Conservation (phyloP, 2,888 invertebrate genomes). For the Cantharis nigra region DNA sequence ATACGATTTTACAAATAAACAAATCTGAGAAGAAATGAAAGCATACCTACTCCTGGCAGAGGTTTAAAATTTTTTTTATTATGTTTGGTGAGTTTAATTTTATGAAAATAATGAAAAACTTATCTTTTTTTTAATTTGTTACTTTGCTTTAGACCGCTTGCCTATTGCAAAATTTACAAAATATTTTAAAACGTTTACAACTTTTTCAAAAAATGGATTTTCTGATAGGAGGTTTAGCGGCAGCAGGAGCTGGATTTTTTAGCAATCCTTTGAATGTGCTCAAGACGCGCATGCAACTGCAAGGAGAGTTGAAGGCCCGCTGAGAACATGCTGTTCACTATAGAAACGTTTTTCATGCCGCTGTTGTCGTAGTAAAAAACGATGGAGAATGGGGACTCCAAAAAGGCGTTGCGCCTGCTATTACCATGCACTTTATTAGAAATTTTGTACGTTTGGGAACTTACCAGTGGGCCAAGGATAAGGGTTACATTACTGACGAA, state of each 20-base stretch:
- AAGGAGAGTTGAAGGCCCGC: conserved; percentile 61
- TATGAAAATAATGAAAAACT: background rate
- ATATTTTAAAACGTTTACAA: background rate
- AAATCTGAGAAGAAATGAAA: background rate
- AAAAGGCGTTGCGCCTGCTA: conserved; percentile 81
- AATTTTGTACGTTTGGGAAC: conserved; percentile 65
- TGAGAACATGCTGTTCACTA: conserved; percentile 67
- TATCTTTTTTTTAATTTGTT: background rate
- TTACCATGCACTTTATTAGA: conserved; percentile 85
- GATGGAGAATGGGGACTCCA: conserved; percentile 82
- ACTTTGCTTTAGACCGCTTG: background rate
- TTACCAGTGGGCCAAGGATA: conserved; percentile 68
- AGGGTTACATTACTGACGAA: conserved; percentile 63
- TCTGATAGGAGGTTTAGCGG: conserved; percentile 61
- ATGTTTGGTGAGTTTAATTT: background rate
- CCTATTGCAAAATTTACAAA: background rate
- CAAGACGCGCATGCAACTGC: conserved; percentile 87
- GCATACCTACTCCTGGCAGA: background rate
- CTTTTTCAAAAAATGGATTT: conserved; percentile 46
- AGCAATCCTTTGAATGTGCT: conserved; percentile 89
- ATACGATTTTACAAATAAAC: background rate
- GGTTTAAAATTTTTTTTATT: background rate
- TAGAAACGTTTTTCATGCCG: conserved; percentile 80
- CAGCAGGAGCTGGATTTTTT: conserved; percentile 70
- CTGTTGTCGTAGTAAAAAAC: conserved; percentile 74